Evolutionary conservation across 2,113 vertebrate species (phyloP), one percentile per base, ranked within the genome.

Genomic region (Sapajus apella): DNA sequence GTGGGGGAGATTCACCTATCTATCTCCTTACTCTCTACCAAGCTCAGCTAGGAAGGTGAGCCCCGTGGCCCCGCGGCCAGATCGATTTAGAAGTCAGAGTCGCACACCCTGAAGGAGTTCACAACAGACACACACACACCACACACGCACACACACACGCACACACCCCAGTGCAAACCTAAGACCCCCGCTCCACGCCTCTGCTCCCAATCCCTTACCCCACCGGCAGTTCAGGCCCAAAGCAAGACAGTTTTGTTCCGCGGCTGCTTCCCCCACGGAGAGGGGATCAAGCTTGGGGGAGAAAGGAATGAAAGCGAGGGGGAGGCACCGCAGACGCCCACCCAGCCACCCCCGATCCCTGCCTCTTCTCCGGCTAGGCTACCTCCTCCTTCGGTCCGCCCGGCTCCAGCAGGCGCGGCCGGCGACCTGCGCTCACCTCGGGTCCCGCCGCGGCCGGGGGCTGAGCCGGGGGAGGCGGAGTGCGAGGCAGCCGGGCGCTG

Each of bases 281-380:
- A 83, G 88, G 14, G 70, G 72, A 70, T 92, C 86, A 12, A 50
- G 94, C 86, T 66, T 32, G 35, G 92, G 92, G 97, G 88, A 95
- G 97, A 93, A 95, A 96, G 94, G 97, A 96, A 96, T 85, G 90
- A 95, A 96, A 94, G 97, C 94, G 70, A 83, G 94, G 96, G 93
- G 97, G 95, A 95, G 95, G 95, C 96, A 93, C 96, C 70, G 95
- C 97, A 93, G 95, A 96, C 97, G 73, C 97, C 96, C 96, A 94
- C 90, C 96, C 94, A 64, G 89, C 77, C 91, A 68, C 55, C 84
- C 87, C 81, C 81, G 64, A 50, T 21, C 72, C 84, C 88, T 21
- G 93, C 43, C 83, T 77, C 93, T 72, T 40, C 92, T 50, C 66
- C 79, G 6, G 68, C 61, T 25, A 27, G 55, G 79, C 43, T 45